Conservation (phyloP, 1,140 invertebrate genomes). For the Aphis gossypii region DNA sequence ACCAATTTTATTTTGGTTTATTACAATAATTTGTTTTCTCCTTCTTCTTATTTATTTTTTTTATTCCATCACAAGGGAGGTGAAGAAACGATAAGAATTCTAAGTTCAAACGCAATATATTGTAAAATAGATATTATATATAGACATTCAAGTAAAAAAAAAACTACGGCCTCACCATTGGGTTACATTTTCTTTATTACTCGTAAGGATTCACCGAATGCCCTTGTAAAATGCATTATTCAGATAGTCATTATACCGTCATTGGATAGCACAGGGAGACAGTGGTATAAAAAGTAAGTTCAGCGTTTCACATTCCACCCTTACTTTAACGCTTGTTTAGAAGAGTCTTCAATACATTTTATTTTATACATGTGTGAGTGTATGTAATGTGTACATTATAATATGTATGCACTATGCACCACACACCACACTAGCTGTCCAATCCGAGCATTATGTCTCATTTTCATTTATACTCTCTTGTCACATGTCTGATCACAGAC, state of each 20-base stretch:
- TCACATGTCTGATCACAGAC: neutral
- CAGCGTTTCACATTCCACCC: constrained; percentile 45
- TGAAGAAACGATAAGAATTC: neutral
- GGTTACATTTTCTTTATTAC: constrained; percentile 42
- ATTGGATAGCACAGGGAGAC: neutral
- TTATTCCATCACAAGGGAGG: neutral
- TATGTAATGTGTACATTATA: neutral
- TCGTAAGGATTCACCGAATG: constrained; percentile 43
- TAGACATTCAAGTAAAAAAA: constrained; percentile 23
- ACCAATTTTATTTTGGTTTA: neutral
- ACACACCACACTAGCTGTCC: neutral
- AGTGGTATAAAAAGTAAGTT: constrained; percentile 24
- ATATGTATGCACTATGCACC: neutral
- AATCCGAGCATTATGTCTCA: neutral
- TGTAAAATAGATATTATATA: neutral
- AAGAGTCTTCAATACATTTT: constrained; percentile 24
- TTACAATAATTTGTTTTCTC: neutral
- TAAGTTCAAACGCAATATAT: constrained; percentile 24
- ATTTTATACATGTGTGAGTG: neutral
- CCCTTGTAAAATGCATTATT: constrained; percentile 53
- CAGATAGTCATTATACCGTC: constrained; percentile 49
- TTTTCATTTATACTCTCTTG: constrained; percentile 12
- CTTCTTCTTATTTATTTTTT: neutral
- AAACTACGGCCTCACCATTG: constrained; percentile 21
- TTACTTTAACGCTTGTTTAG: constrained; percentile 26